Evolutionary conservation across 2,888 invertebrate genomes (phyloP).

Genomic region (Adelognathus sp.): DNA sequence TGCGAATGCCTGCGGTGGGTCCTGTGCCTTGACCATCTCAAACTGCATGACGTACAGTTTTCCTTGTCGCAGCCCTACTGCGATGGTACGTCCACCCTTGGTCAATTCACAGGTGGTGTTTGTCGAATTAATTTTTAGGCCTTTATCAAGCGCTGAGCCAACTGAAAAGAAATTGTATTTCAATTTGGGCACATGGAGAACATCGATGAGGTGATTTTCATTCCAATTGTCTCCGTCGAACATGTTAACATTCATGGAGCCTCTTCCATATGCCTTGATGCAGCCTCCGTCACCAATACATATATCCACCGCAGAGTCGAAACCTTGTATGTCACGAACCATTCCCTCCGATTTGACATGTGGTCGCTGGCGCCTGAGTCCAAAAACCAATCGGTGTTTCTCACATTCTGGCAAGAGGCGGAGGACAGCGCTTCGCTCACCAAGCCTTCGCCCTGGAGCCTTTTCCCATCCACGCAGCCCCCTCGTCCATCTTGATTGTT

Average conservation of each 20-base stretch:
- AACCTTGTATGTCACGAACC: conserved; percentile 10
- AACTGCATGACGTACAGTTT: conserved; percentile 31
- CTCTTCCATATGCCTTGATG: conserved; percentile 40
- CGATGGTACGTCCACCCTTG: neutral
- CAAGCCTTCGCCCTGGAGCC: conserved; percentile 14
- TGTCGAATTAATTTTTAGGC: conserved; percentile 15
- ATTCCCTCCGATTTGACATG: conserved; percentile 9
- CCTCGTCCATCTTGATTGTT: neutral
- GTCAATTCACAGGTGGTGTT: neutral
- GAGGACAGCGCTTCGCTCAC: conserved; percentile 23
- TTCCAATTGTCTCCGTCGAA: conserved; percentile 51
- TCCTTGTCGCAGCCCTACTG: conserved; percentile 10
- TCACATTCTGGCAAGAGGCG: neutral
- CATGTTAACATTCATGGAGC: conserved; percentile 45
- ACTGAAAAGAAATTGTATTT: conserved; percentile 39
- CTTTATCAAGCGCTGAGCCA: conserved; percentile 33
- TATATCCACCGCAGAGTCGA: neutral
- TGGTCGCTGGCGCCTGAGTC: conserved; percentile 44
- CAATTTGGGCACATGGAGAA: conserved; percentile 26
- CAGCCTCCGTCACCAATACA: conserved; percentile 43
- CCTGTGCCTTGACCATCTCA: neutral
- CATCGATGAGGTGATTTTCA: conserved; percentile 42
- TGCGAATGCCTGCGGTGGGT: neutral
- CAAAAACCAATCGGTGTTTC: conserved; percentile 4
- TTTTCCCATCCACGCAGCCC: neutral